Conservation (phyloP, 2,888 invertebrate genomes). For the Chydorus sphaericus region DNA sequence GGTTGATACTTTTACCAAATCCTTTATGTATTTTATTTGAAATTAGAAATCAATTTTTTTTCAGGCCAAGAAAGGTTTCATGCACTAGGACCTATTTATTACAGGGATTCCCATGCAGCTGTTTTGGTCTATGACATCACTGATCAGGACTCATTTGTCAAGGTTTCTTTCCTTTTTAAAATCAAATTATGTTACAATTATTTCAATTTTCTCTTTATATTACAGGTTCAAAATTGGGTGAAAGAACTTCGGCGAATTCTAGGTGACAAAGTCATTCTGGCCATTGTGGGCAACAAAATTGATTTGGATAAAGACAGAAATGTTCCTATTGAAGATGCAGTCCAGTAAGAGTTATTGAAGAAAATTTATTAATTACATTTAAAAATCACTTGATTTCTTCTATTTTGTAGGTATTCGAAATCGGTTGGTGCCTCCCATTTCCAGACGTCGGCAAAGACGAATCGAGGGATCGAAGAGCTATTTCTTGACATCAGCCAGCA, state of each 20-base stretch:
- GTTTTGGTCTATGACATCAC: conserved; percentile 96
- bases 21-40: too few species aligned
- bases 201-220: conserved; percentile 23
- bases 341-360: conserved; percentile 44
- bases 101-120: conserved; percentile 92
- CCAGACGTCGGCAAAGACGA: conserved; percentile 83
- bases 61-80: conserved; percentile 88
- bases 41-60: too few species aligned
- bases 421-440: conserved; percentile 85
- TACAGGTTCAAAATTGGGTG: conserved; percentile 93
- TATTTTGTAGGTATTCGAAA: conserved; percentile 54
- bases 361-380: conserved; percentile 6
- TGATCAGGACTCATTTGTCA: conserved; percentile 88
- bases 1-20: background rate
- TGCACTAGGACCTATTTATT: conserved; percentile 94
- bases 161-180: conserved; percentile 37
- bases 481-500: conserved; percentile 67
- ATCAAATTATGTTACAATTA: background rate
- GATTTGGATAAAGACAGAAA: conserved; percentile 84
- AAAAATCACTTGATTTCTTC: background rate
- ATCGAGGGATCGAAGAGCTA: conserved; percentile 79
- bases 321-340: conserved; percentile 69
- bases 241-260: conserved; percentile 92
- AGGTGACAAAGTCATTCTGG: conserved; percentile 76
- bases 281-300: conserved; percentile 93